A percentile compares a stretch with the other conserved stretches of the same genome.
phyloP scores from a whole-genome alignment of 2,113 vertebrate species.

The Cardinalis cardinalis region DNA sequence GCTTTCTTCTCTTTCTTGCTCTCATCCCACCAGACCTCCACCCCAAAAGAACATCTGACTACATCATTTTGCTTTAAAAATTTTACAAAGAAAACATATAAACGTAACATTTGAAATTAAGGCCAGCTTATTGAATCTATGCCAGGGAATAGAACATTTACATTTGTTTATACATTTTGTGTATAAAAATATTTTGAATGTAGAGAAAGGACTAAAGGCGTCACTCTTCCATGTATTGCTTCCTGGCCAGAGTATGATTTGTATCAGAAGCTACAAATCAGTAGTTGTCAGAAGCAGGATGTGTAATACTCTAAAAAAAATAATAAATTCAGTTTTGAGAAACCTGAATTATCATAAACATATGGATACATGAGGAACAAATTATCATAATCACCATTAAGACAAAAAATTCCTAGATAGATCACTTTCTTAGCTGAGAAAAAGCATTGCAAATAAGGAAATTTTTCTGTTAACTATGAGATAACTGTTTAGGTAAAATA shows the following conservation, averaged over 20 bases:
- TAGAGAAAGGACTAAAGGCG: neutral
- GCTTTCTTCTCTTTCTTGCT: neutral
- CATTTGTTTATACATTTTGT: neutral
- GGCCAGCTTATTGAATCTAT: neutral
- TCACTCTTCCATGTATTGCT: neutral
- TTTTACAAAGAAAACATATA: neutral
- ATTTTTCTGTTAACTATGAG: neutral
- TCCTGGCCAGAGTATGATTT: neutral
- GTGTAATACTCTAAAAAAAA: neutral
- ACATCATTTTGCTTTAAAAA: neutral
- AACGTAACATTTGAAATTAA: neutral
- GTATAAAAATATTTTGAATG: neutral
- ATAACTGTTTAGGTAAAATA: neutral
- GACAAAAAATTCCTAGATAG: neutral
- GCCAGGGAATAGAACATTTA: neutral
- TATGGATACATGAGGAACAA: too few species aligned
- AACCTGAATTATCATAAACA: too few species aligned
- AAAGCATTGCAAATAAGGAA: neutral
- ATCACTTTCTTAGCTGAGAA: neutral
- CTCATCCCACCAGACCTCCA: rapidly evolving
- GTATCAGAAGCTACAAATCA: neutral
- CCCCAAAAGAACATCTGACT: neutral
- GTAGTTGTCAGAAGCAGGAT: neutral
- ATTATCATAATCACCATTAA: neutral
- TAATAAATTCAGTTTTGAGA: neutral